phyloP scores from a whole-genome alignment of 2,113 vertebrate species.

The Hypomesus transpacificus region DNA sequence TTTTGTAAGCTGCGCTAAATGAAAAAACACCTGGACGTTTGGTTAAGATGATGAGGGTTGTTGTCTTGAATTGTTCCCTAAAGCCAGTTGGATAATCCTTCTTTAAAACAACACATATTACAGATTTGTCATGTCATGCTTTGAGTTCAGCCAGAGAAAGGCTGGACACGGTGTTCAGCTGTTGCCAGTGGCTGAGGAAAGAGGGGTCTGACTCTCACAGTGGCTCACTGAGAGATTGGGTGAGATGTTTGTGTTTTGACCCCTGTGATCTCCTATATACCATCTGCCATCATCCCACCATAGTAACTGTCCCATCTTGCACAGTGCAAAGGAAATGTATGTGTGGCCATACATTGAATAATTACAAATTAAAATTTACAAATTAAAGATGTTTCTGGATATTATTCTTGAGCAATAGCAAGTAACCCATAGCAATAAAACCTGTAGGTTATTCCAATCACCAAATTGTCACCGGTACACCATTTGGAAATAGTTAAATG shows the following conservation, averaged over 20 bases:
- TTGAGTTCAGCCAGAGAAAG: conserved; percentile 25
- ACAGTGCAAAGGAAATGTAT: conserved; percentile 66
- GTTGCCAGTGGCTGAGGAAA: conserved; percentile 23
- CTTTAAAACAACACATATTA: not conserved
- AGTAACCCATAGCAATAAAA: too few species aligned
- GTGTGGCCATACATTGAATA: conserved; percentile 73
- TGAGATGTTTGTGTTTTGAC: conserved; percentile 46
- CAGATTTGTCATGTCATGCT: conserved; percentile 41
- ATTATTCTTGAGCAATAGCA: not conserved
- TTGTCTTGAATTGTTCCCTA: conserved; percentile 34
- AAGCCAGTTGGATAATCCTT: conserved; percentile 29
- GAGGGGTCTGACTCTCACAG: conserved; percentile 19
- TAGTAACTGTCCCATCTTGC: conserved; percentile 66
- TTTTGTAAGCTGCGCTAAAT: conserved; percentile 63
- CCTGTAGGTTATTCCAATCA: not conserved
- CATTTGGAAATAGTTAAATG: not conserved
- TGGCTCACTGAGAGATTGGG: conserved; percentile 2
- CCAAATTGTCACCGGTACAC: not conserved
- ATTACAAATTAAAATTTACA: conserved; percentile 56
- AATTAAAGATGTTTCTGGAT: conserved; percentile 25
- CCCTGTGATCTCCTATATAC: conserved; percentile 52
- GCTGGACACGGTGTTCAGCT: conserved; percentile 17
- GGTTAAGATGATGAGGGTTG: conserved; percentile 31
- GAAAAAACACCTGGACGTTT: conserved; percentile 51
- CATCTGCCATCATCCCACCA: conserved; percentile 57